Evolutionary conservation across 2,113 vertebrate species (phyloP).

Genomic region (Gavia stellata): DNA sequence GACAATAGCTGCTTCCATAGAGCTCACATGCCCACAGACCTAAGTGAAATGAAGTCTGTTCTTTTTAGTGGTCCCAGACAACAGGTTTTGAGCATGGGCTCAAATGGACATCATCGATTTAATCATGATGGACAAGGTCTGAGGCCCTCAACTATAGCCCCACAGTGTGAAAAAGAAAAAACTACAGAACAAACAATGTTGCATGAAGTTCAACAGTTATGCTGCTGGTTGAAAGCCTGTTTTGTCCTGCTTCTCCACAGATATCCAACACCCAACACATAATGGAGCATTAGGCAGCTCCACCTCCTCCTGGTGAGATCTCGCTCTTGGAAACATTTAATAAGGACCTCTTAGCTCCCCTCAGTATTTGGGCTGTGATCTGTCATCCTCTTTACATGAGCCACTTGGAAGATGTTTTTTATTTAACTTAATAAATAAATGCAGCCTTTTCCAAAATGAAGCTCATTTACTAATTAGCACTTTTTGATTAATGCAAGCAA

Average conservation of each 20-base stretch:
- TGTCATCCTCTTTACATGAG: neutral
- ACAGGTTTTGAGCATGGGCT: neutral
- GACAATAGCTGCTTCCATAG: neutral
- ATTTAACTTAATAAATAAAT: neutral
- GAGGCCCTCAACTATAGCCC: neutral
- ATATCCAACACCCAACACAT: neutral
- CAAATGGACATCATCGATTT: neutral
- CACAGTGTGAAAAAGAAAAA: neutral
- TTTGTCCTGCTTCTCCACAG: neutral
- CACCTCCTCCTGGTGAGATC: neutral
- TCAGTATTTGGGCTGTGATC: neutral
- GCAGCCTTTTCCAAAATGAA: neutral
- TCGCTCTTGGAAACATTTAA: neutral
- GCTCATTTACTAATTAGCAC: conserved; percentile 25
- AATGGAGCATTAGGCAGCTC: neutral
- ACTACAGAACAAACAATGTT: neutral
- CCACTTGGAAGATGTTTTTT: neutral
- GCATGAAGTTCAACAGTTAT: neutral
- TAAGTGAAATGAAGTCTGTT: neutral
- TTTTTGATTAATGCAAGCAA: neutral
- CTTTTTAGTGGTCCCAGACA: neutral
- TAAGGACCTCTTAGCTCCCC: neutral
- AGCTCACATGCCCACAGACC: neutral
- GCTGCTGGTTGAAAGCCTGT: neutral
- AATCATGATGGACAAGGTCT: neutral